Evolutionary conservation across 2,888 invertebrate genomes (phyloP).

Genomic region (Amblyteles armatorius): DNA sequence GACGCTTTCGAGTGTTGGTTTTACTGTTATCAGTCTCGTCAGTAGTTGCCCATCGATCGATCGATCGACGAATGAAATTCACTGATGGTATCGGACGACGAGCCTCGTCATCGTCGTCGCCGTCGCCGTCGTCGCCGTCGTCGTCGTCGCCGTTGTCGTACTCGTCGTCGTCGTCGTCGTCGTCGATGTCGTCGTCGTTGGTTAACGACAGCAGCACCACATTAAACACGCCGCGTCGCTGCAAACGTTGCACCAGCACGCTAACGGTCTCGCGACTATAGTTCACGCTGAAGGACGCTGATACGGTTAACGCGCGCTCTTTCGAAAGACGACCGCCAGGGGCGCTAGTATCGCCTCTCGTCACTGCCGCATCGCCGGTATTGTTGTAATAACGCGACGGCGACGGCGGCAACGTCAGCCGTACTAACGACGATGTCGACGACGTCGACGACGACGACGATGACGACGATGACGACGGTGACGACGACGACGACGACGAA

Average conservation of each 20-base stretch:
- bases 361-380: constrained; percentile 57
- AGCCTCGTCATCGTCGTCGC: background rate
- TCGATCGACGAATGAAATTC: background rate
- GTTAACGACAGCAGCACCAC: background rate
- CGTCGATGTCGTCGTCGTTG: too few species aligned
- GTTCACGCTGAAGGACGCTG: background rate
- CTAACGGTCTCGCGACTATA: background rate
- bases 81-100: background rate
- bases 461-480: constrained; percentile 52
- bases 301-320: background rate
- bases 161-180: background rate
- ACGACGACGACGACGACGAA: constrained; percentile 39
- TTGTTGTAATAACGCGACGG: constrained; percentile 62
- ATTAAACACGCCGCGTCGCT: background rate
- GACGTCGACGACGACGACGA: constrained; percentile 56
- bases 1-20: constrained; percentile 39
- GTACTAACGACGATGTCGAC: constrained; percentile 55
- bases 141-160: background rate
- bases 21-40: constrained; percentile 29
- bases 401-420: constrained; percentile 55
- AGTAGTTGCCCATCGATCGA: background rate
- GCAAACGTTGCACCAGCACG: background rate
- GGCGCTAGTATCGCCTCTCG: constrained; percentile 47
- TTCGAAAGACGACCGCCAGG: constrained; percentile 8
- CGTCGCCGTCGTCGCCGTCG: background rate